Percentiles rank a stretch among this genome's conserved stretches.
Conservation (phyloP, 2,113 vertebrate species). For the Mesocricetus auratus region DNA sequence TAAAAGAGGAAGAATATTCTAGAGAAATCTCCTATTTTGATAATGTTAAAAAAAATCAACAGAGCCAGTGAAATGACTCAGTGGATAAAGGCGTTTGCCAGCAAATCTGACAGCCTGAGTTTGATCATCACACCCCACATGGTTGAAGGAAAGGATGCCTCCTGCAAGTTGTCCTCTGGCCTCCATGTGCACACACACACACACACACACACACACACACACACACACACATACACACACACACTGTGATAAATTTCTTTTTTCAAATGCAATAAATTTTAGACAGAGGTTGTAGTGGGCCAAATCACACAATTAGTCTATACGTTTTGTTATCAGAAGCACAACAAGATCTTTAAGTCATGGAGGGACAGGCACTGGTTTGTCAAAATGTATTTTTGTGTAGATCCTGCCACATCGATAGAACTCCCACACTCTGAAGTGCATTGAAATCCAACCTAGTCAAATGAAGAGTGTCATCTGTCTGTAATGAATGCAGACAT, state of each 20-base stretch:
- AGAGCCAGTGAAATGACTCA: not conserved
- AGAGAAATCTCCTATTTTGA: slow-evolving; percentile 29
- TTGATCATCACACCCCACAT: not conserved
- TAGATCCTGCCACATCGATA: not conserved
- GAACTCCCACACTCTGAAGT: not conserved
- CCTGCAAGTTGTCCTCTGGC: not conserved
- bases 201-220: fast-evolving
- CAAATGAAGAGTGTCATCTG: not conserved
- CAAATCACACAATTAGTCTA: not conserved
- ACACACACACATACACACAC: not conserved
- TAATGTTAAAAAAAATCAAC: not conserved
- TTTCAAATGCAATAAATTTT: not conserved
- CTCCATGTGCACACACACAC: not conserved
- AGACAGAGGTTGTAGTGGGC: not conserved
- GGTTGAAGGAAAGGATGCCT: not conserved
- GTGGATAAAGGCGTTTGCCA: not conserved
- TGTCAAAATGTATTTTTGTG: not conserved
- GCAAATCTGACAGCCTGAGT: not conserved
- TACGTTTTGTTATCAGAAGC: not conserved
- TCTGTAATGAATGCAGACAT: not conserved
- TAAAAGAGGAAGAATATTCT: not conserved
- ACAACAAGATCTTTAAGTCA: not conserved
- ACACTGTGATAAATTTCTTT: not conserved
- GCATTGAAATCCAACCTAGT: not conserved
- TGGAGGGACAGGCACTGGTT: not conserved